phyloP scores from a whole-genome alignment of 2,888 invertebrate species.

The Catotricha subobsoleta region DNA sequence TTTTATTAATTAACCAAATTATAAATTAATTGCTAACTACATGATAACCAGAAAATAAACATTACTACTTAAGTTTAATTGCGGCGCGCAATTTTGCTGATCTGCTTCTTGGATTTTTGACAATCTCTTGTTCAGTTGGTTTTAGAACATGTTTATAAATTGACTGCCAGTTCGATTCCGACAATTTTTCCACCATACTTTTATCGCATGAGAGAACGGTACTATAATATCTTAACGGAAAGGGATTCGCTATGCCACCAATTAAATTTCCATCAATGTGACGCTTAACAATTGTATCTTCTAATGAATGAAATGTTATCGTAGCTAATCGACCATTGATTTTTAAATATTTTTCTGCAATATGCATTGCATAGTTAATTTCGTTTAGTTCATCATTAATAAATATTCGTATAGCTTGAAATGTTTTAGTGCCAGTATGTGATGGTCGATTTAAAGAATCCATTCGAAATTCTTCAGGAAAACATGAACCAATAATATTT shows the following conservation, averaged over 20 bases:
- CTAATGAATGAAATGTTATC: slow-evolving; percentile 81
- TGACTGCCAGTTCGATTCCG: slow-evolving; percentile 55
- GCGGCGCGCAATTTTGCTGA: slow-evolving; percentile 81
- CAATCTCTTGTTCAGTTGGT: slow-evolving; percentile 55
- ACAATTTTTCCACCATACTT: slow-evolving; percentile 40
- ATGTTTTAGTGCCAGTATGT: slow-evolving; percentile 80
- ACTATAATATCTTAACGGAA: slow-evolving; percentile 54
- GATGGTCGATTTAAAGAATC: slow-evolving; percentile 59
- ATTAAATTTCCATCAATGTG: slow-evolving; percentile 63
- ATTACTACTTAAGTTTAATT: no score
- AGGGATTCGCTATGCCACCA: slow-evolving; percentile 48
- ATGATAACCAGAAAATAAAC: no score
- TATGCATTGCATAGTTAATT: slow-evolving; percentile 68
- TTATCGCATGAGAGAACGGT: slow-evolving; percentile 39
- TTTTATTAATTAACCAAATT: no score
- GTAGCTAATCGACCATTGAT: slow-evolving; percentile 60
- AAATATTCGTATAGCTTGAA: slow-evolving; percentile 84
- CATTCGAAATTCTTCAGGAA: slow-evolving; percentile 34
- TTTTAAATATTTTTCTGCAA: slow-evolving; percentile 61
- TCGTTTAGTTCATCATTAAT: slow-evolving; percentile 94
- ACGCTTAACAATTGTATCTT: slow-evolving; percentile 84
- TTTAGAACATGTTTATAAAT: slow-evolving; percentile 63
- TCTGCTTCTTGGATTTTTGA: slow-evolving; percentile 63
- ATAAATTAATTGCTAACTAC: no score
- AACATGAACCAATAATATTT: slow-evolving; percentile 47